A percentile compares a stretch with the other conserved stretches of the same genome.
phyloP scores from a whole-genome alignment of 2,888 invertebrate genomes.

The Elysia crispata region DNA sequence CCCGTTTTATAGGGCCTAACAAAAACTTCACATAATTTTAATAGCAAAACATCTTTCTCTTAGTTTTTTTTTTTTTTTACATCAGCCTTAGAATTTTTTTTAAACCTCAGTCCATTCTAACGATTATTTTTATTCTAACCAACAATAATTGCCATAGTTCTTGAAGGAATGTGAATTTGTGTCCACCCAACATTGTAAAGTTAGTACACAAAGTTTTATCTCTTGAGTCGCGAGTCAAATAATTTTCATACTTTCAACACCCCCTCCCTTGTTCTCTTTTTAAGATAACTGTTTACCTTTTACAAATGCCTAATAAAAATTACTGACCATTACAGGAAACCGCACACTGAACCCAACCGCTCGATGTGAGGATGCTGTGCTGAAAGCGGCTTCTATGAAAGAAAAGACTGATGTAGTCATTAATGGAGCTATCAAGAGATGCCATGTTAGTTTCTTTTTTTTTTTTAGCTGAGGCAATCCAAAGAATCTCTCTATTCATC shows the following conservation, averaged over 20 bases:
- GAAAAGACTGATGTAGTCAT: constrained; percentile 65
- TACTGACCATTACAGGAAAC: constrained; percentile 63
- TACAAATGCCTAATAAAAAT: not conserved
- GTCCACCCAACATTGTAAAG: too few relatives aligned
- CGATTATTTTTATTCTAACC: too few relatives aligned
- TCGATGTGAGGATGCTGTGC: constrained; percentile 60
- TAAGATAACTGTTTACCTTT: not conserved
- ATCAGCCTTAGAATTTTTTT: too few relatives aligned
- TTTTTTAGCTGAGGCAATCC: not conserved
- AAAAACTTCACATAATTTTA: too few relatives aligned
- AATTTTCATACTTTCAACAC: not conserved
- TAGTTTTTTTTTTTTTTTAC: too few relatives aligned
- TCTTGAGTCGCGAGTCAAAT: not conserved
- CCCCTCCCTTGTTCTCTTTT: not conserved
- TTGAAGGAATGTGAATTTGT: too few relatives aligned
- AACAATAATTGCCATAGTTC: too few relatives aligned
- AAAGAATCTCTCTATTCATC: too few relatives aligned
- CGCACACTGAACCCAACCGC: constrained; percentile 65
- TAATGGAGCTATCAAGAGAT: constrained; percentile 63
- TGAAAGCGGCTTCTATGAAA: constrained; percentile 59
- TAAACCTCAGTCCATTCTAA: too few relatives aligned
- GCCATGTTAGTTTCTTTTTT: constrained; percentile 56
- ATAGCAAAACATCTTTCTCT: too few relatives aligned
- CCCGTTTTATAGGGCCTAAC: too few relatives aligned
- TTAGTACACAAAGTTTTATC: too few relatives aligned